A percentile compares a stretch with the other conserved stretches of the same genome.
phyloP scores from a whole-genome alignment of 2,797 vertebrate genomes.

The Halcyon smyrnensis region DNA sequence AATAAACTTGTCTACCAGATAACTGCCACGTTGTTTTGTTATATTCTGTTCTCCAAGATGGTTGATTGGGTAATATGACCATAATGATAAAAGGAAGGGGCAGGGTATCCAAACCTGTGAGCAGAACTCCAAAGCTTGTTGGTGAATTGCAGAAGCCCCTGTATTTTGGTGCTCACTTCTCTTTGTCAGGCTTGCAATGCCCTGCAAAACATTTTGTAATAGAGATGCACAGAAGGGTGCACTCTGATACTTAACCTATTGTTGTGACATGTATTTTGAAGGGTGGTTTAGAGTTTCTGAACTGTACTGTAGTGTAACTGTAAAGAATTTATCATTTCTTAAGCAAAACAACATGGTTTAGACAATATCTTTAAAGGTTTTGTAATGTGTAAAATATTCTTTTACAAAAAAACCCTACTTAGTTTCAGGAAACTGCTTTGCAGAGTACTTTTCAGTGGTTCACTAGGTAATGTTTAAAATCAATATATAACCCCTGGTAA shows the following conservation, averaged over 20 bases:
- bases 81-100: not conserved
- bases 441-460: not conserved
- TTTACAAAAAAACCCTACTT: not conserved
- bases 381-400: not conserved
- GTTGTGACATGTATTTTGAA: not conserved
- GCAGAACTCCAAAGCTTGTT: not conserved
- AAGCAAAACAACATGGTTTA: not conserved
- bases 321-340: not conserved
- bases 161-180: not conserved
- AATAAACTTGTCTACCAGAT: not conserved
- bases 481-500: not conserved
- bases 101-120: not conserved
- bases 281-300: not conserved
- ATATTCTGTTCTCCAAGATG: not conserved
- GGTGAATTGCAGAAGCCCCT: not conserved
- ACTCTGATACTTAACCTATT: not conserved
- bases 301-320: not conserved
- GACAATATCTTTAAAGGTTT: not conserved
- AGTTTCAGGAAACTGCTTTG: not conserved
- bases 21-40: not conserved
- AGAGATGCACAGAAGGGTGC: not conserved
- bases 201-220: not conserved
- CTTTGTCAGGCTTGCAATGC: not conserved
- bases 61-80: not conserved
- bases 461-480: not conserved